Base-by-base conservation (phyloP, 1,140 invertebrate species). In the Lordiphosa collinella region DNA sequence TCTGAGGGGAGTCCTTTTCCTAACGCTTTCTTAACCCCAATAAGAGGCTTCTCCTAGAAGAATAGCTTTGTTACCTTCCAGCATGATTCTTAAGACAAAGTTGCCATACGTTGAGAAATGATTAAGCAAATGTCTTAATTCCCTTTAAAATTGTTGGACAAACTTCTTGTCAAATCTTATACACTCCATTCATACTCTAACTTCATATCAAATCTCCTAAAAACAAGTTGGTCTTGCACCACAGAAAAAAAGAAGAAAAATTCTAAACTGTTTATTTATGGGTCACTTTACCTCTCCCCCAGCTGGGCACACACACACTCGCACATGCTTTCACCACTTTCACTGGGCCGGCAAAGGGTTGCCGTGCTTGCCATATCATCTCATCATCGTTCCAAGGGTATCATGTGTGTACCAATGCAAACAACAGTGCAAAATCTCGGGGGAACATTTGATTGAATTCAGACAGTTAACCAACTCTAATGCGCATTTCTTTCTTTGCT, bases 401-500 rank as follows among this genome's bases (percentile, higher is more conserved):
- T 72, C 72, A 76, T 82, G 57, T 68, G 72, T 82, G 76, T 69
- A 70, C 64, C 46, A 61, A 53, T 58, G 75, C 66, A 80, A 80
- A 80, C 75, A 80, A 62, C 67, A 76, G 66, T 82, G 67, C 63
- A 84, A 82, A 82, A 47, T 78, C 76, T 80, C 76, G 55, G 55
- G 78, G 78, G 76, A 67, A 84, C 76, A 84, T 82, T 82, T 82
- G 76, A 82, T 82, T 82, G 76, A 82, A 82, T 84, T 84, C 68
- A 76, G 61, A 71, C 63, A 72, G 66, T 78, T 78, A 69, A 71
- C 38, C 72, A 25, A 41, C 44, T 60, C 52, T 63, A 84, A 79
- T 84, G 78, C 79, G 78, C 79, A 85, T 60, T 85, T 84, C 16
- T 76, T 41, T 47, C 22, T 57, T 63, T 46, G 41, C 12, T 44